Evolutionary conservation across 1,140 invertebrate genomes (phyloP), one percentile per base, ranked within the genome.

Genomic region (Sarcophaga peregrina): DNA sequence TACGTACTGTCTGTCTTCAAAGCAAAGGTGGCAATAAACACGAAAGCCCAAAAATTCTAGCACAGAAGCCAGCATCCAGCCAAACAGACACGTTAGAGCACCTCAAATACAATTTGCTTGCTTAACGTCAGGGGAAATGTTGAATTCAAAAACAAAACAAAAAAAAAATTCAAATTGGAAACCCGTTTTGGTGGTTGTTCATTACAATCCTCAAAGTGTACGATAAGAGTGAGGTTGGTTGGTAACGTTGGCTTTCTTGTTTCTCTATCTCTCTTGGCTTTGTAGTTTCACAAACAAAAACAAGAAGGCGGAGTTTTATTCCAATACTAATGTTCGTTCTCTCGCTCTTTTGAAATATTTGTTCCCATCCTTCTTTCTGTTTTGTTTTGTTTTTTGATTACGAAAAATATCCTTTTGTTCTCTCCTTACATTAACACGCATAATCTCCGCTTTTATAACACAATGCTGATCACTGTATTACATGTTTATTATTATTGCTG

Each of bases 1-100:
- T 20, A 78, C 48, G 75, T 78, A 50, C 75, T 76, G 37, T 47
- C 74, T 78, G 75, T 78, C 75, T 78, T 78, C 25, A 78, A 20
- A 78, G 75, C 75, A 78, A 78, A 78, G 75, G 75, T 78, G 50
- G 75, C 75, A 78, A 78, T 78, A 78, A 78, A 78, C 75, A 52
- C 25, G 75, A 78, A 78, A 78, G 47, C 75, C 75, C 75, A 78
- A 20, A 78, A 78, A 78, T 78, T 78, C n/a, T 78, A 15, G 75
- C 75, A 78, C 75, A 78, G 75, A 78, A 78, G 75, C 75, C 47
- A 52, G 17, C 0, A 17, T 47, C 75, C 47, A 52, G 17, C 0
- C n/a, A 72, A 25, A 72, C 62, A 72, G 62, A 78, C 74, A 48
- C 8, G 25, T 68, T 37, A 68, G 20, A 13, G 45, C 46, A 75